These are phyloP conservation scores for Callinectes sapidus DNA, from an alignment of 2,888 invertebrate species.

Conservation along the genomic window DNA sequence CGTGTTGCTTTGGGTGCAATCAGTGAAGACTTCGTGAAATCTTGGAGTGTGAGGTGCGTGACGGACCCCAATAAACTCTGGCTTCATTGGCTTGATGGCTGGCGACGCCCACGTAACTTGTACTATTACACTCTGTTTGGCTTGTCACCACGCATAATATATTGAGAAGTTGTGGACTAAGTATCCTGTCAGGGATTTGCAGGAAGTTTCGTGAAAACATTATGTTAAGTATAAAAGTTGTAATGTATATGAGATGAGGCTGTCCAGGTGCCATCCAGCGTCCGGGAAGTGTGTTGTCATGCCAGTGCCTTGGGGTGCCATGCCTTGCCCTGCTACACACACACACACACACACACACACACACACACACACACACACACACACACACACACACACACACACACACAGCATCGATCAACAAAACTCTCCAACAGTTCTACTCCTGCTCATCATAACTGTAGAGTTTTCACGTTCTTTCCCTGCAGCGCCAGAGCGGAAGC, in stretches of 20 bases:
- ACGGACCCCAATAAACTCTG: not conserved
- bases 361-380: constrained; percentile 1
- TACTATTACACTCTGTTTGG: not conserved
- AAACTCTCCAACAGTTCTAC: not conserved
- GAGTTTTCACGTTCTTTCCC: not conserved
- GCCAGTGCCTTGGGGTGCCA: not conserved
- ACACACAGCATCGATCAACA: not conserved
- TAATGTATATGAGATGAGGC: not conserved
- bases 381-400: constrained; percentile 1
- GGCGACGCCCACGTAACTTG: not conserved
- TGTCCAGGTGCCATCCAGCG: not conserved
- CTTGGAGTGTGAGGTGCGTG: not conserved
- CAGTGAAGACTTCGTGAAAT: not conserved
- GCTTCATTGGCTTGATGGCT: not conserved
- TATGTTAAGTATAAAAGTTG: not conserved
- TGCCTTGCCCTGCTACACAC: not conserved
- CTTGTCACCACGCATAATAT: not conserved
- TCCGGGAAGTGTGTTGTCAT: not conserved
- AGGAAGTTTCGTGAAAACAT: not conserved
- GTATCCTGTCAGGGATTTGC: not conserved
- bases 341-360: not conserved
- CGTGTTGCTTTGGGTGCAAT: not conserved
- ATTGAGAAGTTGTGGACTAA: not conserved
- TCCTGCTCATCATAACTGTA: not conserved
- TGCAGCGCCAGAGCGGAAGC: not conserved